phyloP scores from a whole-genome alignment of 1,140 invertebrate genomes.

The Hypsibius dujardini region DNA sequence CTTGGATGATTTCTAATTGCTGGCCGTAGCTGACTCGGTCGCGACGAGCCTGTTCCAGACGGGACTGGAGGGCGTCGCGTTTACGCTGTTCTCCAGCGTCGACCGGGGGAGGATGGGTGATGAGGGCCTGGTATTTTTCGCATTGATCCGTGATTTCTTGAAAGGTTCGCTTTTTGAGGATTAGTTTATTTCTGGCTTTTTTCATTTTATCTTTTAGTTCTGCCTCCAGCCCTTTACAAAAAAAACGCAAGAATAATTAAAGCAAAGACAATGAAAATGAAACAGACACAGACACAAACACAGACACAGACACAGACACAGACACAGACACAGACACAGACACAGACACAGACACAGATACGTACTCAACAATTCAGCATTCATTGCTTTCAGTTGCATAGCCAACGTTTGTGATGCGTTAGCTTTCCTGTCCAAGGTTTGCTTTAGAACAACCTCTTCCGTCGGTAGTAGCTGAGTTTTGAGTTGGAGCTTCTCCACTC shows the following conservation, averaged over 20 bases:
- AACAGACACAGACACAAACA: too few relatives aligned
- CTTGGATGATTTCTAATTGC: background rate
- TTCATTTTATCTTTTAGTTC: background rate
- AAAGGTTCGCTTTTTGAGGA: background rate
- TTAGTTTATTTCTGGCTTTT: background rate
- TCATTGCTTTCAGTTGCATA: background rate
- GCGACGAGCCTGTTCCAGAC: background rate
- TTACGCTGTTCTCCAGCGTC: background rate
- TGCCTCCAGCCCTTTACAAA: too few relatives aligned
- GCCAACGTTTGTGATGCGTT: background rate
- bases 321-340: too few relatives aligned
- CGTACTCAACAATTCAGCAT: background rate
- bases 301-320: too few relatives aligned
- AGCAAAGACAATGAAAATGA: too few relatives aligned
- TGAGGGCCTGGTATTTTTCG: background rate
- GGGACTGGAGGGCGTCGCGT: background rate
- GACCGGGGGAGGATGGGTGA: background rate
- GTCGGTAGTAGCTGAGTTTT: background rate
- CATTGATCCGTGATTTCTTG: background rate
- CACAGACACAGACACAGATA: too few relatives aligned
- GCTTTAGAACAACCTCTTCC: background rate
- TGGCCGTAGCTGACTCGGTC: background rate
- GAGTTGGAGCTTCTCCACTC: background rate
- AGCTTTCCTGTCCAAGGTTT: background rate
- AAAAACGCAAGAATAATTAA: too few relatives aligned